phyloP scores from a whole-genome alignment of 2,797 vertebrate genomes.

The Gouania willdenowi region DNA sequence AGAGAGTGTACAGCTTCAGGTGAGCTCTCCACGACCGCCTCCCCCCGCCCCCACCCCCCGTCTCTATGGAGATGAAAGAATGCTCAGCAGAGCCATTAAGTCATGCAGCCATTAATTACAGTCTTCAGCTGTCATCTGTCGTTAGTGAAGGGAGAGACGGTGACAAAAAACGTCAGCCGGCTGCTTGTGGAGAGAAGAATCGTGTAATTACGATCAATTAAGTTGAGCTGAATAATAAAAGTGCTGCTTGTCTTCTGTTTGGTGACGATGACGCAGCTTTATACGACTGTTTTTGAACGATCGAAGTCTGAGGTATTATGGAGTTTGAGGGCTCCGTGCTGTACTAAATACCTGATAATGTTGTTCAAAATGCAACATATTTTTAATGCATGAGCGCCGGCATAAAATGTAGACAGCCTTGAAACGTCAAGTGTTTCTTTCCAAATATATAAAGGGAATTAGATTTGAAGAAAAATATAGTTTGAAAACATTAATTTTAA shows the following conservation, averaged over 20 bases:
- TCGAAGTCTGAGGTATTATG: neutral
- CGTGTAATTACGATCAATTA: conserved; percentile 35
- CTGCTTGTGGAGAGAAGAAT: conserved; percentile 21
- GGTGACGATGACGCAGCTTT: neutral
- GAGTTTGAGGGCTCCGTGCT: too few relatives aligned
- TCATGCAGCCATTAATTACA: conserved; percentile 59
- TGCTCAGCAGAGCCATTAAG: conserved; percentile 55
- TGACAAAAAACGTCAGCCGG: conserved; percentile 32
- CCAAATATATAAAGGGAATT: too few relatives aligned
- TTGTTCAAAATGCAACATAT: too few relatives aligned
- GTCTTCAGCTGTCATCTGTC: conserved; percentile 54
- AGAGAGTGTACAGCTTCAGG: conserved; percentile 58
- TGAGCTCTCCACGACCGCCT: conserved; percentile 38
- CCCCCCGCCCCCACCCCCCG: too few relatives aligned
- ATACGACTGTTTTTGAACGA: conserved; percentile 1
- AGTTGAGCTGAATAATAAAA: conserved; percentile 12
- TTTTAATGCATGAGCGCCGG: too few relatives aligned
- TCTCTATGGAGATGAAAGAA: conserved; percentile 59
- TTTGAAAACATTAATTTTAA: too few relatives aligned
- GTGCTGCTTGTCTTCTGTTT: conserved; percentile 16
- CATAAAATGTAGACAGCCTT: too few relatives aligned
- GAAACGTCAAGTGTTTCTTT: too few relatives aligned
- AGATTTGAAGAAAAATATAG: too few relatives aligned
- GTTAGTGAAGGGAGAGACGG: conserved; percentile 43
- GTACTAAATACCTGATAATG: too few relatives aligned